Evolutionary conservation across 35 echinoderm and acorn worm species (phyloP).

Genomic region (Holothuria glaberrima): DNA sequence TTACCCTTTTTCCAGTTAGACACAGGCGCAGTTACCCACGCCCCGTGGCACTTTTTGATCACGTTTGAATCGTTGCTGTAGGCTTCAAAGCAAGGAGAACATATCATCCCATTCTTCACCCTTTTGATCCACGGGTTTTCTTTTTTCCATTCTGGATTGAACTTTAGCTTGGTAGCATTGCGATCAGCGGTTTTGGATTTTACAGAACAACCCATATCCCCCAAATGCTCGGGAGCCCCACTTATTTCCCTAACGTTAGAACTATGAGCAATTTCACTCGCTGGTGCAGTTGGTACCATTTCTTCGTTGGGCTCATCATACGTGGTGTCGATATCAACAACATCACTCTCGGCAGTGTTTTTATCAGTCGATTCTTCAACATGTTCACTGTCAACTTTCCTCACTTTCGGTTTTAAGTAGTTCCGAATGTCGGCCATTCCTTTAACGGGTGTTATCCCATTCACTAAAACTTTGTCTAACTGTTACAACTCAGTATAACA

Average conservation of each 20-base stretch:
- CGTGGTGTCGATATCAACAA: not conserved
- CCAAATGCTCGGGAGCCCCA: not conserved
- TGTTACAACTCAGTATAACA: not conserved
- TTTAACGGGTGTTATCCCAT: not conserved
- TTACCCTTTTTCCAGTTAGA: conserved; percentile 19
- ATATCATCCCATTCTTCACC: not conserved
- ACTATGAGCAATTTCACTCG: conserved; percentile 1
- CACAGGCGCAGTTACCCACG: not conserved
- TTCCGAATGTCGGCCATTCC: conserved; percentile 11
- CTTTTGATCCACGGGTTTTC: conserved; percentile 1
- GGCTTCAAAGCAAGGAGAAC: not conserved
- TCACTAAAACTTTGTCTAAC: not conserved
- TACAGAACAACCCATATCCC: conserved; percentile 8
- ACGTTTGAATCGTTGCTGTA: conserved; percentile 1
- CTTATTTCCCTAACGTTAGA: not conserved
- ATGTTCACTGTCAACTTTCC: conserved; percentile 7
- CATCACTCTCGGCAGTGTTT: conserved; percentile 2
- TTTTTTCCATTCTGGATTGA: conserved; percentile 27
- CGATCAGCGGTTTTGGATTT: conserved; percentile 19
- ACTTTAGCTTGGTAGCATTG: conserved; percentile 21
- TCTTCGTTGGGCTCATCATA: not conserved
- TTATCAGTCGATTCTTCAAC: not conserved
- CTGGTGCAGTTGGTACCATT: conserved; percentile 6
- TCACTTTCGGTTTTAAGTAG: conserved; percentile 11
- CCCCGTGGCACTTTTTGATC: not conserved